A percentile compares a stretch with the other conserved stretches of the same genome.
phyloP scores from a whole-genome alignment of 2,113 vertebrate species.

The Rhinolophus sinicus region DNA sequence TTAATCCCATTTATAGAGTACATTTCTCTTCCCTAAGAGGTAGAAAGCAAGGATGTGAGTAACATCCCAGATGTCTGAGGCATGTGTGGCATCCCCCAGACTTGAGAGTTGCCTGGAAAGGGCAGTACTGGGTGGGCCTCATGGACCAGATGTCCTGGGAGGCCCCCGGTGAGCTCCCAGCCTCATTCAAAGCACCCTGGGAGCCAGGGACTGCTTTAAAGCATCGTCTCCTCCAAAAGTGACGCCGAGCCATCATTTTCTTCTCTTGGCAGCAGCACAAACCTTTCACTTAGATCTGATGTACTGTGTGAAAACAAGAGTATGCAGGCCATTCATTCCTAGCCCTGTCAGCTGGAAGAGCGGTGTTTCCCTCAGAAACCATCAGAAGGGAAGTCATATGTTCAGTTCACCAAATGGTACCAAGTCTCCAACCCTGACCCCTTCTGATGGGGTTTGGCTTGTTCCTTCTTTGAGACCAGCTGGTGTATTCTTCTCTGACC shows the following conservation, averaged over 20 bases:
- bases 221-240: constrained; percentile 54
- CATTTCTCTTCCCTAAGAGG: background rate
- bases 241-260: constrained; percentile 69
- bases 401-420: constrained; percentile 23
- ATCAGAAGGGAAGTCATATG: background rate
- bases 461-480: background rate
- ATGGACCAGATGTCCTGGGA: constrained; percentile 63
- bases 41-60: constrained; percentile 54
- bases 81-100: constrained; percentile 1
- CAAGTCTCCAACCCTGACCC: background rate
- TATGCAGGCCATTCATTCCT: constrained; percentile 61
- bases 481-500: background rate
- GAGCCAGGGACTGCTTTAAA: constrained; percentile 59
- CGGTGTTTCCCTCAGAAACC: constrained; percentile 1
- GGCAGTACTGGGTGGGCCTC: constrained; percentile 38
- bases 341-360: constrained; percentile 65
- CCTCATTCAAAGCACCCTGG: constrained; percentile 10
- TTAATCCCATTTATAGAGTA: constrained; percentile 20
- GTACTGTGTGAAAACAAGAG: constrained; percentile 78
- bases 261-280: constrained; percentile 76
- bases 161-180: background rate
- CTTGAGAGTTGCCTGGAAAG: constrained; percentile 26
- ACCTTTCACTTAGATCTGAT: constrained; percentile 77
- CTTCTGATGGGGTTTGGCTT: background rate
- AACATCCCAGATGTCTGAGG: constrained; percentile 66